Conservation (phyloP, 2,797 vertebrate species). For the Hapalemur alaotrensis region DNA sequence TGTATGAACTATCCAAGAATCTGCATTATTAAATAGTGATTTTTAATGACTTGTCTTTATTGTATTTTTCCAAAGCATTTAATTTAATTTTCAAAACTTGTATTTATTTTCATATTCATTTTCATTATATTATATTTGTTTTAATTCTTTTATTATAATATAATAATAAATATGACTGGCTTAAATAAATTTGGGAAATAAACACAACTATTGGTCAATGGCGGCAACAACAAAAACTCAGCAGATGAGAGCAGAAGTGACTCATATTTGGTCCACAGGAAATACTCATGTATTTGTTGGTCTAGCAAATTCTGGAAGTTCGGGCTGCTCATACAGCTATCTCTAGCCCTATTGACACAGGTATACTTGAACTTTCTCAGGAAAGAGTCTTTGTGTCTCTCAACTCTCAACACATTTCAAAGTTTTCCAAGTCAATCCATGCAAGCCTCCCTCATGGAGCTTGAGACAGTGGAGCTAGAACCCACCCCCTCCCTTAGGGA, state of each 20-base stretch:
- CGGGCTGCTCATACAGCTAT: background rate
- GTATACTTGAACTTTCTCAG: background rate
- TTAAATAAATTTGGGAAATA: background rate
- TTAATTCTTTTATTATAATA: background rate
- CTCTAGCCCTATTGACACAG: background rate
- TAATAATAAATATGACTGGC: background rate
- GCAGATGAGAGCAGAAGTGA: background rate
- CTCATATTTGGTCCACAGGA: background rate
- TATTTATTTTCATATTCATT: background rate
- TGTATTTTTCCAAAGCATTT: background rate
- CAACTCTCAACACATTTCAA: background rate
- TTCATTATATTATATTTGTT: background rate
- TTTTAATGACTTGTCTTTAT: background rate
- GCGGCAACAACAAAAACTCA: background rate
- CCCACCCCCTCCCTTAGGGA: background rate
- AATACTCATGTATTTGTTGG: background rate
- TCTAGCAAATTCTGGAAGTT: background rate
- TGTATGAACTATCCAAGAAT: constrained; percentile 25
- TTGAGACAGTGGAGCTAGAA: background rate
- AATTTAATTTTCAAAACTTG: background rate
- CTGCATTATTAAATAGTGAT: background rate
- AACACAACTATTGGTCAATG: background rate
- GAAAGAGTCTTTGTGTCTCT: background rate
- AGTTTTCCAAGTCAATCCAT: background rate
- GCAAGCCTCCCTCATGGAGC: background rate